phyloP scores from a whole-genome alignment of 2,888 invertebrate species.

The Pyrrhosoma nymphula region DNA sequence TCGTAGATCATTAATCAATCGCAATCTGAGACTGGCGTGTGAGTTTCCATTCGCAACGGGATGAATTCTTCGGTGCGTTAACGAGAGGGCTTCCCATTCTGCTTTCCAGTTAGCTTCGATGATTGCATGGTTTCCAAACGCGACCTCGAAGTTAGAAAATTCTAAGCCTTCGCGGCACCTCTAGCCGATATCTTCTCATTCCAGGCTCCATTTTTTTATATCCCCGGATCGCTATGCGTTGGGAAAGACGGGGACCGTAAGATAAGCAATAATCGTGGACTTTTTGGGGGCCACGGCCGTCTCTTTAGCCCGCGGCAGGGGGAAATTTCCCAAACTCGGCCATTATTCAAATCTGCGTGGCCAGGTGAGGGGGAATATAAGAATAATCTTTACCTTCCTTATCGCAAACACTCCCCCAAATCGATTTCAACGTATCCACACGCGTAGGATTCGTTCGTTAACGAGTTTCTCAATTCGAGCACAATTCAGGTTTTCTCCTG shows the following conservation, averaged over 20 bases:
- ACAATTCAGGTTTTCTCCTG: background rate
- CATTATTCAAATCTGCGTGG: background rate
- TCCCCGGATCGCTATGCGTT: background rate
- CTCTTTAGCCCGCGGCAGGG: background rate
- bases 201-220: background rate
- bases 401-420: background rate
- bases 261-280: background rate
- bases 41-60: conserved; percentile 6
- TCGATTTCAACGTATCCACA: background rate
- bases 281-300: conserved; percentile 1
- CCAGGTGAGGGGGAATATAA: background rate
- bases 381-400: background rate
- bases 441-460: background rate
- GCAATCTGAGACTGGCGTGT: background rate
- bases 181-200: background rate
- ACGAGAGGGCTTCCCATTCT: background rate
- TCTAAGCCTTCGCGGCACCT: background rate
- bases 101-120: conserved; percentile 5
- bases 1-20: background rate
- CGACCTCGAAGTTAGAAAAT: conserved; percentile 35
- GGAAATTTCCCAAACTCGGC: background rate
- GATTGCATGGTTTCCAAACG: conserved; percentile 3
- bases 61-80: background rate
- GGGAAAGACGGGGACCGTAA: background rate
- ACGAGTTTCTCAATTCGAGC: background rate